These are phyloP conservation scores for Pristionchus japonicus DNA, from an alignment of 2,888 invertebrate species.

Conservation along the genomic window DNA sequence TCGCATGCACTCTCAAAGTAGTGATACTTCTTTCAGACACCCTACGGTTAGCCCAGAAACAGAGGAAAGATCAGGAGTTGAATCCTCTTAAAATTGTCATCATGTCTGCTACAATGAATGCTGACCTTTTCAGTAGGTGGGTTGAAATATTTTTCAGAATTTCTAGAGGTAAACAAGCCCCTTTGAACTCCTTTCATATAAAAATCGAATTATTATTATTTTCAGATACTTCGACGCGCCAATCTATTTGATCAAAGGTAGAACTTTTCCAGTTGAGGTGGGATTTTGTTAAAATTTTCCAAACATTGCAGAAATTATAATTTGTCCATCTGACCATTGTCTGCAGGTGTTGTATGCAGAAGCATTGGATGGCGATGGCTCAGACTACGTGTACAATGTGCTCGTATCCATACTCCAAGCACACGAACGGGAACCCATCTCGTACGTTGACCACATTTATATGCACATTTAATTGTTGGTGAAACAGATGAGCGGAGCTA, in stretches of 20 bases:
- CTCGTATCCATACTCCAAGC: conserved; percentile 77
- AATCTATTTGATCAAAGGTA: conserved; percentile 90
- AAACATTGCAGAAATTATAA: background rate
- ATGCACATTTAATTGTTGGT: background rate
- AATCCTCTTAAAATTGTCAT: conserved; percentile 83
- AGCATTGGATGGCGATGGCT: conserved; percentile 50
- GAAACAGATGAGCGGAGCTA: no score
- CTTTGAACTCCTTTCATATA: background rate
- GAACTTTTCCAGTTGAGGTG: conserved; percentile 83
- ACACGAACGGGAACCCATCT: conserved; percentile 75
- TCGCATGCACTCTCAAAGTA: background rate
- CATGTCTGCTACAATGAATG: conserved; percentile 93
- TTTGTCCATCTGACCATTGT: background rate
- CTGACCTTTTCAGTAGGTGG: conserved; percentile 41
- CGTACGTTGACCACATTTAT: conserved; percentile 65
- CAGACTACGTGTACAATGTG: conserved; percentile 77
- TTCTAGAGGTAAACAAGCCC: background rate
- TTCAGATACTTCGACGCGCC: conserved; percentile 86
- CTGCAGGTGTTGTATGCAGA: conserved; percentile 64
- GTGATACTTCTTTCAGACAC: conserved; percentile 51
- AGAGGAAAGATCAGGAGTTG: conserved; percentile 49
- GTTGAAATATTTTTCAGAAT: no score
- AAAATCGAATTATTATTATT: background rate
- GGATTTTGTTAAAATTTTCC: background rate
- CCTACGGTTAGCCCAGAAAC: conserved; percentile 60